These are phyloP conservation scores for Leptura quadrifasciata DNA, from an alignment of 2,888 invertebrate species.

Conservation along the genomic window DNA sequence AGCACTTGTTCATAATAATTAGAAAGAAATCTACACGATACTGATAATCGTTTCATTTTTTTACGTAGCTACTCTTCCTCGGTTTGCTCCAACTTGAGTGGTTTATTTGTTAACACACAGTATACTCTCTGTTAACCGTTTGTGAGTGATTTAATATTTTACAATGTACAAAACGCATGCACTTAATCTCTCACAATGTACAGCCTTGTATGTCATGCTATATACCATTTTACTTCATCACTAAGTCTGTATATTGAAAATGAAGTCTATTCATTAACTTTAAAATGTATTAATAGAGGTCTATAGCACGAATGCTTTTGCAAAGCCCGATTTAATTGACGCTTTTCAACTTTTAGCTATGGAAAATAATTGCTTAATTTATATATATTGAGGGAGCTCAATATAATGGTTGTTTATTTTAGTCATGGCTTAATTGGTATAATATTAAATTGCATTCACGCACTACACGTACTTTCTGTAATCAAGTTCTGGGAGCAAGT, in stretches of 20 bases:
- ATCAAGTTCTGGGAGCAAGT: not conserved
- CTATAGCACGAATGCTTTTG: constrained; percentile 18
- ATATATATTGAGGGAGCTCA: constrained; percentile 14
- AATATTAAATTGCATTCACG: not conserved
- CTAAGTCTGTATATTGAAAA: constrained; percentile 26
- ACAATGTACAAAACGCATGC: constrained; percentile 24
- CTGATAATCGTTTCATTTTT: not conserved
- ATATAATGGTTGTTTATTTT: constrained; percentile 10
- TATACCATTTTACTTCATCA: constrained; percentile 25
- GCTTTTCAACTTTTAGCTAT: constrained; percentile 24
- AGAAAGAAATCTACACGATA: too few relatives aligned
- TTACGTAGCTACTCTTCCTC: not conserved
- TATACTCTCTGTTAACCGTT: not conserved
- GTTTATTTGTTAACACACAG: not conserved
- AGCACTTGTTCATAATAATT: too few relatives aligned
- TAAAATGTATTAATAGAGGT: constrained; percentile 30
- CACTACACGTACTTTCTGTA: not conserved
- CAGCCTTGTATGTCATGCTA: constrained; percentile 26
- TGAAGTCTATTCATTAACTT: constrained; percentile 39
- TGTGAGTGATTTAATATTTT: constrained; percentile 13
- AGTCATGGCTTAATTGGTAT: not conserved
- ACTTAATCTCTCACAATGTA: constrained; percentile 29
- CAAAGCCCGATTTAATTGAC: constrained; percentile 33
- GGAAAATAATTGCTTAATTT: constrained; percentile 33
- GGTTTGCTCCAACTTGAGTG: not conserved